Conservation (phyloP, 2,113 vertebrate species). For the Chloropsis cyanopogon region DNA sequence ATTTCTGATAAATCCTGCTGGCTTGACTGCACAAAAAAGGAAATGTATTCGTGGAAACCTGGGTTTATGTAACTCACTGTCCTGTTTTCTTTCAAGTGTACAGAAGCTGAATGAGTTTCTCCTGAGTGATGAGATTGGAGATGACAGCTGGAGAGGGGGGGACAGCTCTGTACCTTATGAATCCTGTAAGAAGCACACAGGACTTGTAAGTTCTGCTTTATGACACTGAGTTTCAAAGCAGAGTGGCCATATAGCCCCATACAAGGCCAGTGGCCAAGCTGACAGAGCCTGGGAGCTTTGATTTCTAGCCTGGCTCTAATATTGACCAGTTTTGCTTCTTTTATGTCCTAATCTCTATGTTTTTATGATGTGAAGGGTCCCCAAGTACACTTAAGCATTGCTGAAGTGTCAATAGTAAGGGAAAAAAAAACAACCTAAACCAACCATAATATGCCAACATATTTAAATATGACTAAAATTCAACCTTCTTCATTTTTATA, state of each 20-base stretch:
- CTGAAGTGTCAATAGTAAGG: background rate
- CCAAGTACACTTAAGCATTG: background rate
- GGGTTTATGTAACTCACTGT: background rate
- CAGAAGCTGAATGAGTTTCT: conserved; percentile 96
- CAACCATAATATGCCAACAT: background rate
- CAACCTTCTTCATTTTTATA: background rate
- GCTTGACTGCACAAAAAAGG: background rate
- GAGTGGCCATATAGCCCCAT: background rate
- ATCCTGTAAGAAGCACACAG: conserved; percentile 85
- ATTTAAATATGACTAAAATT: background rate
- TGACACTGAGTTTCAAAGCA: background rate
- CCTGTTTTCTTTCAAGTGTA: conserved; percentile 75
- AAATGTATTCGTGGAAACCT: background rate
- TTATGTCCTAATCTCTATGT: background rate
- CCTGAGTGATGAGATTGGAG: conserved; percentile 94
- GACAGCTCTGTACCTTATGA: conserved; percentile 81
- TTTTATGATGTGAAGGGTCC: background rate
- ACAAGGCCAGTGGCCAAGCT: background rate
- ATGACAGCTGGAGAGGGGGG: conserved; percentile 88
- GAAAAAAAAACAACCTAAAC: background rate
- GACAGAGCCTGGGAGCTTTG: background rate
- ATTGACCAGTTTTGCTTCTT: background rate
- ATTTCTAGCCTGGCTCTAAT: background rate
- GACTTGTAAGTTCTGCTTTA: conserved; percentile 77
- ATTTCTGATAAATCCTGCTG: background rate